These are phyloP conservation scores for Origma solitaria DNA, from an alignment of 2,113 vertebrate species.

Conservation along the genomic window DNA sequence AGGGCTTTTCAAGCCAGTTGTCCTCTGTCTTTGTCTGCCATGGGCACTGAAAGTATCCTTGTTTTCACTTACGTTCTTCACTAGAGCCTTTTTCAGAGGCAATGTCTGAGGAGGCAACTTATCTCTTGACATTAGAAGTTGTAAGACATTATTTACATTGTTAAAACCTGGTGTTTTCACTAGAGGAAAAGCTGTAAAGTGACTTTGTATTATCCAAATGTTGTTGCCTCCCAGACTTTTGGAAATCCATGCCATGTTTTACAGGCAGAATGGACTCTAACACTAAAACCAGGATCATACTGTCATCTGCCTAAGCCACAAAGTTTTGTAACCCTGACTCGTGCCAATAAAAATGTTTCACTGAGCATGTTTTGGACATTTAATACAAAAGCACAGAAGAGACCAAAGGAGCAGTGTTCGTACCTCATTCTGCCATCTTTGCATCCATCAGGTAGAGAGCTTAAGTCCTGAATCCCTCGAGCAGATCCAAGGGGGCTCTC, in stretches of 20 bases:
- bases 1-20: background rate
- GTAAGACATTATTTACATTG: background rate
- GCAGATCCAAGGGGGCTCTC: background rate
- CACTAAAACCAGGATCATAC: background rate
- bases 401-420: background rate
- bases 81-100: background rate
- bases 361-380: background rate
- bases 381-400: background rate
- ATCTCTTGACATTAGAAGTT: background rate
- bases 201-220: background rate
- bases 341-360: slow-evolving; percentile 45
- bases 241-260: slow-evolving; percentile 46
- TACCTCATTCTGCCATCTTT: background rate
- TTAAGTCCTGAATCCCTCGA: background rate
- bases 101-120: background rate
- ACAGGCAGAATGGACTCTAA: background rate
- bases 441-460: fast-evolving
- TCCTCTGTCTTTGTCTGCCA: background rate
- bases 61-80: background rate
- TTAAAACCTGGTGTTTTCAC: background rate
- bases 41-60: background rate
- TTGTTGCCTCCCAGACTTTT: background rate
- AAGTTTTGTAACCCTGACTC: slow-evolving; percentile 5
- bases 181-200: background rate
- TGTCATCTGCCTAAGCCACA: slow-evolving; percentile 41